These are phyloP conservation scores for Spizella passerina DNA, from an alignment of 2,797 vertebrate genomes.

Conservation along the genomic window DNA sequence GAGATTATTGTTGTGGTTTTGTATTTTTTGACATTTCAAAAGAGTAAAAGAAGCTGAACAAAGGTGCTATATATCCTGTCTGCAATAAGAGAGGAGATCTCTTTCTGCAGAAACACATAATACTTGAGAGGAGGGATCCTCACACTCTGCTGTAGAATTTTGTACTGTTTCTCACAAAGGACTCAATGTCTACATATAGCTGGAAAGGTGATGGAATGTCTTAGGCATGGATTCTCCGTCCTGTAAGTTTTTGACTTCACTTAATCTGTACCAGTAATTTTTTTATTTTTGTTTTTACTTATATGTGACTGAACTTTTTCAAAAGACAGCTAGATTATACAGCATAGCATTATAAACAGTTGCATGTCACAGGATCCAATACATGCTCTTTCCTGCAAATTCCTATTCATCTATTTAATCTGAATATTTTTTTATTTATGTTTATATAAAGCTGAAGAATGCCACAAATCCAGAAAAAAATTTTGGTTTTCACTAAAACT, in stretches of 20 bases:
- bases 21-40: constrained; percentile 4
- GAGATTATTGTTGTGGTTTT: neutral
- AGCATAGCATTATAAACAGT: neutral
- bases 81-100: constrained; percentile 43
- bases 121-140: constrained; percentile 52
- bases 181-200: neutral
- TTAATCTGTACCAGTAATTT: neutral
- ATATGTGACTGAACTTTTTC: constrained; percentile 34
- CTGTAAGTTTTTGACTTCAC: neutral
- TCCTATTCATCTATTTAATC: neutral
- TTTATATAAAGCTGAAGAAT: constrained; percentile 69
- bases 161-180: constrained; percentile 15
- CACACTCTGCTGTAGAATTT: constrained; percentile 20
- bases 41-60: constrained; percentile 58
- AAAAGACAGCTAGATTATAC: constrained; percentile 3
- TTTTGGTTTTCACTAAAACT: neutral
- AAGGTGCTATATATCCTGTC: constrained; percentile 84
- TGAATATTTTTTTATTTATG: constrained; percentile 51
- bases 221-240: neutral
- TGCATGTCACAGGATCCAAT: neutral
- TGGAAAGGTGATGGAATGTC: neutral
- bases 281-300: neutral
- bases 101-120: constrained; percentile 4
- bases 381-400: neutral
- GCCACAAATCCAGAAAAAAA: constrained; percentile 4